Percentiles rank a stretch among this genome's conserved stretches.
These are phyloP conservation scores for Panthera leo DNA, from an alignment of 2,113 vertebrate species.

Conservation along the genomic window DNA sequence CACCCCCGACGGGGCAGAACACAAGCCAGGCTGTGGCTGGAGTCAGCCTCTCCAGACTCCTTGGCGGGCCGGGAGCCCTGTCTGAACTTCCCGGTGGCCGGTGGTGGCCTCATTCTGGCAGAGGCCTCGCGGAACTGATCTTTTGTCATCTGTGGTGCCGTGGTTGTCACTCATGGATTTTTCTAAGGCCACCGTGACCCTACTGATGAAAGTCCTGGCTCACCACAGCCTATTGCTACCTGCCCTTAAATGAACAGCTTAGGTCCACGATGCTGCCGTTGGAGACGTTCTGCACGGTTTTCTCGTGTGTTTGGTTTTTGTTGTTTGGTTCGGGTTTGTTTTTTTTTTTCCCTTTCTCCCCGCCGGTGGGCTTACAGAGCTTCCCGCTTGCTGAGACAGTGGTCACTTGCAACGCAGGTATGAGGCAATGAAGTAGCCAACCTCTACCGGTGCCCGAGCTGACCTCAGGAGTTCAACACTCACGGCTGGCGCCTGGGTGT, in stretches of 20 bases:
- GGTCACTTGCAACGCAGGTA: slow-evolving; percentile 25
- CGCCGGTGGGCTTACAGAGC: slow-evolving; percentile 11
- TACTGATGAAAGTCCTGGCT: background rate
- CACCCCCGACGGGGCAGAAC: background rate
- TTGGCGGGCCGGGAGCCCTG: too few relatives aligned
- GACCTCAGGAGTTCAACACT: background rate
- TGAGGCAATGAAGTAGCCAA: slow-evolving; percentile 43
- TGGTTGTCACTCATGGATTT: background rate
- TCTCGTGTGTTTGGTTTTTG: too few relatives aligned
- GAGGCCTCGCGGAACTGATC: background rate
- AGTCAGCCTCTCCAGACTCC: background rate
- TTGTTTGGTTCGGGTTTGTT: background rate
- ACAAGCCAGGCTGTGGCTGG: background rate
- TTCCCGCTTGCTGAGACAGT: slow-evolving; percentile 42
- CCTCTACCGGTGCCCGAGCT: background rate
- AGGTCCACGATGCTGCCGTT: accelerated
- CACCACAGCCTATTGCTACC: background rate
- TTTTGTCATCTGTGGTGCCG: background rate
- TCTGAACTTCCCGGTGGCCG: accelerated
- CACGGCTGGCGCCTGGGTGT: background rate
- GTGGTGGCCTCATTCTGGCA: accelerated
- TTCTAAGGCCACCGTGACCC: background rate
- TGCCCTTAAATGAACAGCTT: background rate
- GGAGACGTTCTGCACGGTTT: background rate
- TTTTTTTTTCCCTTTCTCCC: background rate